Conservation (phyloP, 2,113 vertebrate species). For the Tachysurus fulvidraco region DNA sequence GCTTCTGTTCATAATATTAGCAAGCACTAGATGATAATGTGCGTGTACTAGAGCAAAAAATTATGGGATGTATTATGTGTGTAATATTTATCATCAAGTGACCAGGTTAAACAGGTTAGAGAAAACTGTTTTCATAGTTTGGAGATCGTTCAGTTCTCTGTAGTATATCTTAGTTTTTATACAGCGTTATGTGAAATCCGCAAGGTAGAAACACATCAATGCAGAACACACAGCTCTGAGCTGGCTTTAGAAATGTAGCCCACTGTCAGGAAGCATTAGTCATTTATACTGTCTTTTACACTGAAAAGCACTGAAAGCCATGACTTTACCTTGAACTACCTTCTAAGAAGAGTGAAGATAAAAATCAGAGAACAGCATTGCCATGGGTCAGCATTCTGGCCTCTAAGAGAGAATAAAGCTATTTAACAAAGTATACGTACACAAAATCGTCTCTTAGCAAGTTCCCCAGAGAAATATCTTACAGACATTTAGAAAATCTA, state of each 20-base stretch:
- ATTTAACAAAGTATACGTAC: not conserved
- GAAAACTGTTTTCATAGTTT: not conserved
- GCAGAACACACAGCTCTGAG: not conserved
- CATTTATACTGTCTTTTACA: not conserved
- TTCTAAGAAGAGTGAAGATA: not conserved
- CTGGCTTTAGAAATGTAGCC: constrained; percentile 17
- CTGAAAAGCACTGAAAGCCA: constrained; percentile 10
- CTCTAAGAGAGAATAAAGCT: not conserved
- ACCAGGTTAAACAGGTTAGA: not conserved
- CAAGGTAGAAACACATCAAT: not conserved
- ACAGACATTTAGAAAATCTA: not conserved
- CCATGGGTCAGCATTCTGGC: not conserved
- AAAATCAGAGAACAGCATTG: not conserved
- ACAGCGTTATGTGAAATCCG: not conserved
- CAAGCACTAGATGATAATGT: no score
- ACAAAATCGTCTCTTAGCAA: not conserved
- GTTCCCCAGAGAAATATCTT: not conserved
- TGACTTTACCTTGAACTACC: constrained; percentile 10
- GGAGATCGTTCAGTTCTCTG: not conserved
- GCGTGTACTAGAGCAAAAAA: no score
- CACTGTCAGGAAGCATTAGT: constrained; percentile 16
- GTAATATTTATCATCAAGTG: not conserved
- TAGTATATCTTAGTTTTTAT: not conserved
- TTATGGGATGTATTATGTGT: no score
- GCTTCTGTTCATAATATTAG: no score